Conservation (phyloP, 2,797 vertebrate genomes). For the Novumbra hubbsi region DNA sequence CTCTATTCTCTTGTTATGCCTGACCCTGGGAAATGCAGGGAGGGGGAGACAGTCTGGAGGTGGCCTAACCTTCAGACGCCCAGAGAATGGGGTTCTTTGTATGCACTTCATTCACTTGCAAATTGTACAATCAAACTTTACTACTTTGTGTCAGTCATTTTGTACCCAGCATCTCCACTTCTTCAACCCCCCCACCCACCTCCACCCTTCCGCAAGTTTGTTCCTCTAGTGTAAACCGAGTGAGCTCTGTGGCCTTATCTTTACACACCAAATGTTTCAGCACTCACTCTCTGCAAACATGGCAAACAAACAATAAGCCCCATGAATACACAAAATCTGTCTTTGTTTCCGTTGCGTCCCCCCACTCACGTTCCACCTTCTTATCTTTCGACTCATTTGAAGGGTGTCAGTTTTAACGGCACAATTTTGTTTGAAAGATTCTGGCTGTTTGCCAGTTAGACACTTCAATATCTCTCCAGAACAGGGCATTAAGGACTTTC, state of each 20-base stretch:
- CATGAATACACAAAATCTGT: constrained; percentile 1
- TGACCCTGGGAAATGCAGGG: constrained; percentile 23
- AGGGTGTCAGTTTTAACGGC: neutral
- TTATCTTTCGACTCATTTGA: neutral
- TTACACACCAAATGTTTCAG: constrained; percentile 9
- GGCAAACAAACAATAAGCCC: constrained; percentile 17
- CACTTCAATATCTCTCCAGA: neutral
- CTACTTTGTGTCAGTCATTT: constrained; percentile 21
- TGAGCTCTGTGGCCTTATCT: constrained; percentile 6
- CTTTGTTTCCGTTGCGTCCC: no score
- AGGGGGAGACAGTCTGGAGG: constrained; percentile 22
- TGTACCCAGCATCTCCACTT: neutral
- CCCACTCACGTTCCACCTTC: no score
- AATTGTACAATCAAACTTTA: constrained; percentile 37
- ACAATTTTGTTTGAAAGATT: no score
- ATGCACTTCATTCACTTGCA: constrained; percentile 41
- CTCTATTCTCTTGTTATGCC: constrained; percentile 6
- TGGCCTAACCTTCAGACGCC: constrained; percentile 35
- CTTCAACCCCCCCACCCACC: neutral
- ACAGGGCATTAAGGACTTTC: neutral
- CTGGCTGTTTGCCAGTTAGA: no score
- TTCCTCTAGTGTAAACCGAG: neutral
- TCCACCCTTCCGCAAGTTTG: neutral
- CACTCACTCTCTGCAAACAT: constrained; percentile 1
- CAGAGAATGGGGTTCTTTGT: constrained; percentile 54